Evolutionary conservation across 2,888 invertebrate species (phyloP).

Genomic region (Horisme vitalbata): DNA sequence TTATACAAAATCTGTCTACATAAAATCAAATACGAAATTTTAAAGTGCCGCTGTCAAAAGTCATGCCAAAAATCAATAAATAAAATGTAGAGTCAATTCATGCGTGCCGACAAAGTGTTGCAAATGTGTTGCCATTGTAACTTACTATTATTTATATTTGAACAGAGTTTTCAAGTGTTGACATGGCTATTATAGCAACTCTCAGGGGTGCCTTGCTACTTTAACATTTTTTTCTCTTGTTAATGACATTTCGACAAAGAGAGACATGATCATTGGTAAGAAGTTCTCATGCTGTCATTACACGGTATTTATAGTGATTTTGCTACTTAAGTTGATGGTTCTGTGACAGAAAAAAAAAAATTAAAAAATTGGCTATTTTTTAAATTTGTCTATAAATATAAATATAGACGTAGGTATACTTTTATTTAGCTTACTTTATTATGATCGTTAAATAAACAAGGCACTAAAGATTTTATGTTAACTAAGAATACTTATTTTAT

Average conservation of each 20-base stretch:
- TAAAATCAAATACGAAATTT: too few relatives aligned
- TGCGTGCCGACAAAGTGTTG: slow-evolving; percentile 71
- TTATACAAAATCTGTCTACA: too few relatives aligned
- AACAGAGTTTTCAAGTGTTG: slow-evolving; percentile 72
- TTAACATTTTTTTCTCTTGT: slow-evolving; percentile 69
- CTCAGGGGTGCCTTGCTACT: slow-evolving; percentile 66
- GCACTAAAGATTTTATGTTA: too few relatives aligned
- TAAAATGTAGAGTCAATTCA: slow-evolving; percentile 54
- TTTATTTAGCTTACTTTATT: too few relatives aligned
- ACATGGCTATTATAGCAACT: slow-evolving; percentile 78
- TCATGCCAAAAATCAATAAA: slow-evolving; percentile 67
- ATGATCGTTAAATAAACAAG: too few relatives aligned
- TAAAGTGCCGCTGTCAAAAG: slow-evolving; percentile 28
- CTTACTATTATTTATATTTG: slow-evolving; percentile 74
- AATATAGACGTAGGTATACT: too few relatives aligned
- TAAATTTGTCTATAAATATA: too few relatives aligned
- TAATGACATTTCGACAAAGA: slow-evolving; percentile 77
- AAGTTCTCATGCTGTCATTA: slow-evolving; percentile 72
- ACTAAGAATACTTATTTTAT: too few relatives aligned
- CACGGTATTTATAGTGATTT: slow-evolving; percentile 69
- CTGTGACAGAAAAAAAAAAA: neutral
- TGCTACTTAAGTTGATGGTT: slow-evolving; percentile 36
- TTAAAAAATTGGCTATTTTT: too few relatives aligned
- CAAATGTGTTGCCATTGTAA: slow-evolving; percentile 56
- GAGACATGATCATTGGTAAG: slow-evolving; percentile 74